Evolutionary conservation across 2,888 invertebrate species (phyloP), one percentile per base, ranked within the genome.

Genomic region (Tiliacea citrago): DNA sequence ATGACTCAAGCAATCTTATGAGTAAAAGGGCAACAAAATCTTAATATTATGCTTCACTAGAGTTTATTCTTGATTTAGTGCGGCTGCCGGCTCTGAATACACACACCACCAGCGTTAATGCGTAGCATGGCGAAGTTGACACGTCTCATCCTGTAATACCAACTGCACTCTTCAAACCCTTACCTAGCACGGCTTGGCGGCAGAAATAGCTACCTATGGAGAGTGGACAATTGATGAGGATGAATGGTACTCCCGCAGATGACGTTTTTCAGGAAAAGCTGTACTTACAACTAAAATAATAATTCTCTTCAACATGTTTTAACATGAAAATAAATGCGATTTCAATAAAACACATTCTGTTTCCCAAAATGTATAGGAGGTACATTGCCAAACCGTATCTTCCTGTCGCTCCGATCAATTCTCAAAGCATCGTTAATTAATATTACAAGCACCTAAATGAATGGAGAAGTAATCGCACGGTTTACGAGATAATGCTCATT

Each of bases 401-500:
- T n/a, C 4, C 21, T 16, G 5, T 21, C 58, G 5, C 18, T 65
- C 24, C 39, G 67, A 53, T n/a, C 45, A 68, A 68, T 68, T 63
- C 68, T 53, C 24, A 71, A 61, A 84, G 79, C 71, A 80, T 73
- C 51, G 12, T 81, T 65, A 70, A 24, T 67, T 58, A 74, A 60
- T 68, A 85, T 81, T 85, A 80, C 61, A 57, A 62, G 63, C 24
- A 72, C 58, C 55, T 75, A 75, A 81, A 73, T 86, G 77, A 86
- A 85, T 87, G 74, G 53, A 85, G 60, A 73, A 72, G 57, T 87
- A 84, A 81, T 79, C 81, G 79, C 66, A 69, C 77, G 71, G 74
- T 73, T 84, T 79, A 77, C 8, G 67, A 81, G 79, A 88, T 87
- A 84, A 71, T 67, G 45, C 75, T 68, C 81, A 79, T 76, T 88